Conservation (phyloP, 2,888 invertebrate species). For the Drosophila kokeensis region DNA sequence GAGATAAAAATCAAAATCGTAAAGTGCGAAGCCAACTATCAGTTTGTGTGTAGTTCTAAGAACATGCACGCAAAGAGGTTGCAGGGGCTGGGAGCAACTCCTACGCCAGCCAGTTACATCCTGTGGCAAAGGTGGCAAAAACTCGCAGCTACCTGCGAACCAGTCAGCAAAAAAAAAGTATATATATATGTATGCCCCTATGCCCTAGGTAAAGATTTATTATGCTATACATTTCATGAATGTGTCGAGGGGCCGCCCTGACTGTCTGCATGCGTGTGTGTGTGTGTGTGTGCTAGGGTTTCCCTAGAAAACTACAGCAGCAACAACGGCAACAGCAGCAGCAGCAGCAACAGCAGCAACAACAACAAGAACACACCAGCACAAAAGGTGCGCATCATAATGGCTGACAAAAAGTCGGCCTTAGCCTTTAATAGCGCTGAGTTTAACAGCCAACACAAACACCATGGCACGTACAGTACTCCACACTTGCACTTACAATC, state of each 20-base stretch:
- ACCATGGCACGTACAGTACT: slow-evolving; percentile 54
- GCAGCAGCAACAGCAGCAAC: slow-evolving; percentile 22
- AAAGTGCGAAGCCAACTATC: slow-evolving; percentile 62
- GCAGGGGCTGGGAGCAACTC: slow-evolving; percentile 49
- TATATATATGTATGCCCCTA: slow-evolving; percentile 25
- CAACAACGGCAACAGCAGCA: slow-evolving; percentile 32
- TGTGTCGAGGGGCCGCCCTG: slow-evolving; percentile 56
- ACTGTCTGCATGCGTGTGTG: slow-evolving; percentile 33
- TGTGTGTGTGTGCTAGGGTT: slow-evolving; percentile 62
- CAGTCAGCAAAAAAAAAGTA: slow-evolving; percentile 46
- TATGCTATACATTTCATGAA: slow-evolving; percentile 81
- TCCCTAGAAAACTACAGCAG: slow-evolving; percentile 74
- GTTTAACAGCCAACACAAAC: slow-evolving; percentile 80
- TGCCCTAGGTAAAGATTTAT: slow-evolving; percentile 73
- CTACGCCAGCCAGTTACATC: slow-evolving; percentile 73
- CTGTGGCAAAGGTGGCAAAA: slow-evolving; percentile 81
- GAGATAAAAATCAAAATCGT: slow-evolving; percentile 73
- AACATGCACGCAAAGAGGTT: slow-evolving; percentile 37
- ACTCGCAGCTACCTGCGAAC: slow-evolving; percentile 69
- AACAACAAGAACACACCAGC: slow-evolving; percentile 44
- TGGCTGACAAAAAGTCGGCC: slow-evolving; percentile 81
- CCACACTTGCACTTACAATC: slow-evolving; percentile 23
- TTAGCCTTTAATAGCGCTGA: slow-evolving; percentile 79
- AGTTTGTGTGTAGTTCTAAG: slow-evolving; percentile 51
- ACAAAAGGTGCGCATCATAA: slow-evolving; percentile 79